A percentile compares a stretch with the other conserved stretches of the same genome.
phyloP scores from a whole-genome alignment of 2,797 vertebrate species.

The Thamnophis elegans region DNA sequence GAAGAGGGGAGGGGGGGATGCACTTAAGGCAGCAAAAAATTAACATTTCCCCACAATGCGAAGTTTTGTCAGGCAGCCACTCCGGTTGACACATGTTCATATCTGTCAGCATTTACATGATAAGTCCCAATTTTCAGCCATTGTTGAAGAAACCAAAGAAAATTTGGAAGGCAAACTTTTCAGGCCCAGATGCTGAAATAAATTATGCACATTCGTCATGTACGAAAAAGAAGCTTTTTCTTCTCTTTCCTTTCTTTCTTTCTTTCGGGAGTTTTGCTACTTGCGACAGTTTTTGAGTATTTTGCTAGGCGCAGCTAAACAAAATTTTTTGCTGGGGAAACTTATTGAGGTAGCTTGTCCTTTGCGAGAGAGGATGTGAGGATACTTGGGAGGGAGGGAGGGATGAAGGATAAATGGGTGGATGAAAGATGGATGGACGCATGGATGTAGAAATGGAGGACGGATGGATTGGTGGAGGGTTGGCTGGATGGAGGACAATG shows the following conservation, averaged over 20 bases:
- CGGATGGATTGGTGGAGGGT: background rate
- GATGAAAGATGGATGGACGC: too few relatives aligned
- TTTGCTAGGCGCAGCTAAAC: slow-evolving; percentile 60
- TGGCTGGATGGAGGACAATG: too few relatives aligned
- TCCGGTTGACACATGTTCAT: slow-evolving; percentile 66
- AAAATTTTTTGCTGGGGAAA: slow-evolving; percentile 49
- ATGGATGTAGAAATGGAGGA: background rate
- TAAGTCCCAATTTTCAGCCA: slow-evolving; percentile 71
- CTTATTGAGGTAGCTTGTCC: slow-evolving; percentile 27
- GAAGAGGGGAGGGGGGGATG: background rate
- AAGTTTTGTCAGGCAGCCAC: slow-evolving; percentile 70
- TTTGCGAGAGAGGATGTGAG: background rate
- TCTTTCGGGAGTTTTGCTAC: slow-evolving; percentile 24
- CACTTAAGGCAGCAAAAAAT: slow-evolving; percentile 55
- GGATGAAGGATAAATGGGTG: too few relatives aligned
- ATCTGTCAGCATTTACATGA: slow-evolving; percentile 72
- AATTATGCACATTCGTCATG: slow-evolving; percentile 73
- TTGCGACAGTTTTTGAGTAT: slow-evolving; percentile 39
- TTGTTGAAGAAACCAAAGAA: slow-evolving; percentile 70
- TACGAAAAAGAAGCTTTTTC: slow-evolving; percentile 58
- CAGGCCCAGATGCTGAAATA: slow-evolving; percentile 72
- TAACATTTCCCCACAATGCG: slow-evolving; percentile 67
- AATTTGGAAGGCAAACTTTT: slow-evolving; percentile 73
- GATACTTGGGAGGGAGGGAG: background rate
- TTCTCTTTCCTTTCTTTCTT: slow-evolving; percentile 6